Evolutionary conservation across 2,113 vertebrate genomes (phyloP).

Genomic region (Chrysochloris asiatica): DNA sequence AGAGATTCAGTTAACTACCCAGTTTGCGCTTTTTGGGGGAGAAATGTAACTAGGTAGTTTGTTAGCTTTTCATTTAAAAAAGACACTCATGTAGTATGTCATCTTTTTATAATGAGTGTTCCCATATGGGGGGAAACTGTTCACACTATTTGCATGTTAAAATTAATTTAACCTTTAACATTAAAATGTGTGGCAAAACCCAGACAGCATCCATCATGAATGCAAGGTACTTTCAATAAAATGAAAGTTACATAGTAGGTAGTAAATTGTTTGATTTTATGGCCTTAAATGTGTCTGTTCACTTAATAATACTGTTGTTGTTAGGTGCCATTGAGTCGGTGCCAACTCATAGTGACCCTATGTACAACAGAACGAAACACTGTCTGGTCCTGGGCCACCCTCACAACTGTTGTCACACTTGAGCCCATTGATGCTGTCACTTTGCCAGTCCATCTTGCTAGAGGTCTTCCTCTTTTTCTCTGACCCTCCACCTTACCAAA

Average conservation of each 20-base stretch:
- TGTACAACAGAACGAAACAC: too few species aligned
- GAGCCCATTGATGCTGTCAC: too few species aligned
- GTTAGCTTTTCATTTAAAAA: constrained; percentile 71
- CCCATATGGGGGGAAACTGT: constrained; percentile 9
- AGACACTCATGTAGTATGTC: constrained; percentile 59
- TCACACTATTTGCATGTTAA: constrained; percentile 70
- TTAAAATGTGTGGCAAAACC: constrained; percentile 53
- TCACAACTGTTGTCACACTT: too few species aligned
- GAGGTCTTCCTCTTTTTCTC: too few species aligned
- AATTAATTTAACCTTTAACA: constrained; percentile 60
- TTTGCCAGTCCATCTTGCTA: too few species aligned
- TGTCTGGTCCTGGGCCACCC: too few species aligned
- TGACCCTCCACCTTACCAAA: too few species aligned
- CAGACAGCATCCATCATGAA: constrained; percentile 51
- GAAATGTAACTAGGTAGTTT: constrained; percentile 50
- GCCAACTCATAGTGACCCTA: too few species aligned
- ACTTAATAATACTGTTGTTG: constrained; percentile 13
- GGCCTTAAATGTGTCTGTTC: constrained; percentile 63
- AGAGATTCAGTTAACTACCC: constrained; percentile 45
- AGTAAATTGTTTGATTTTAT: constrained; percentile 68
- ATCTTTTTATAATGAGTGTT: constrained; percentile 70
- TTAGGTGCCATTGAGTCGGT: too few species aligned
- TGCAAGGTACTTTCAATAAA: constrained; percentile 75
- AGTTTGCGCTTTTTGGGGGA: constrained; percentile 29
- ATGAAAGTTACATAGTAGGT: constrained; percentile 61